Percentiles rank a stretch among this genome's conserved stretches.
Evolutionary conservation across 1,140 invertebrate genomes (phyloP).

Genomic region (Holcopasites calliopsidis): DNA sequence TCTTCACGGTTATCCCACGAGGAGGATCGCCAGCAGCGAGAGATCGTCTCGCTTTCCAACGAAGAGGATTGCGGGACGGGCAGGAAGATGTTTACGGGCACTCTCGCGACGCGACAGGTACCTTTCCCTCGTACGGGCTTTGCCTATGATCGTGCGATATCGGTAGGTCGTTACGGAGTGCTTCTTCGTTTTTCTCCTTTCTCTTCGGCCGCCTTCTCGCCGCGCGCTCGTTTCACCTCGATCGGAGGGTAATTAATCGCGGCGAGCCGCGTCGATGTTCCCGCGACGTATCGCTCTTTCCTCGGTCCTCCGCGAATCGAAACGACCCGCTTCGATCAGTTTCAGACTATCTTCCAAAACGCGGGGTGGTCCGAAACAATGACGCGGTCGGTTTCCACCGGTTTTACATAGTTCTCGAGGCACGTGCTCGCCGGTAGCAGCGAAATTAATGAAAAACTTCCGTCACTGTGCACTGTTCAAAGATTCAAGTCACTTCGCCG

Average conservation of each 20-base stretch:
- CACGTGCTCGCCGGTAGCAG: not conserved
- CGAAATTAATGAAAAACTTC: not conserved
- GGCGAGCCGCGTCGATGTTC: not conserved
- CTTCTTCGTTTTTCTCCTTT: constrained; percentile 23
- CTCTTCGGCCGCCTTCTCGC: not conserved
- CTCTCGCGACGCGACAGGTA: constrained; percentile 51
- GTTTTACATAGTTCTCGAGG: too few species aligned
- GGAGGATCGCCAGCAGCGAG: not conserved
- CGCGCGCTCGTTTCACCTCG: constrained; percentile 9
- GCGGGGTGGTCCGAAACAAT: not conserved
- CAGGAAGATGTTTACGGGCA: constrained; percentile 29
- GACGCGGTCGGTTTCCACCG: too few species aligned
- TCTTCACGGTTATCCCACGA: not conserved
- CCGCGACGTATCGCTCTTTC: not conserved
- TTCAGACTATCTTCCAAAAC: not conserved
- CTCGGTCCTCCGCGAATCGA: not conserved
- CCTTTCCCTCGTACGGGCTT: constrained; percentile 55
- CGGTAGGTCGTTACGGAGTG: constrained; percentile 5
- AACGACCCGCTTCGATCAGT: not conserved
- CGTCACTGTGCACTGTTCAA: not conserved
- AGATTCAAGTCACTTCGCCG: not conserved
- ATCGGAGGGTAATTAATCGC: constrained; percentile 22
- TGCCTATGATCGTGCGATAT: constrained; percentile 43
- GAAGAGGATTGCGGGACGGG: constrained; percentile 17
- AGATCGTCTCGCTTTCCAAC: constrained; percentile 21